Evolutionary conservation across 2,113 vertebrate genomes (phyloP), one percentile per base, ranked within the genome.

Genomic region (Capra hircus): DNA sequence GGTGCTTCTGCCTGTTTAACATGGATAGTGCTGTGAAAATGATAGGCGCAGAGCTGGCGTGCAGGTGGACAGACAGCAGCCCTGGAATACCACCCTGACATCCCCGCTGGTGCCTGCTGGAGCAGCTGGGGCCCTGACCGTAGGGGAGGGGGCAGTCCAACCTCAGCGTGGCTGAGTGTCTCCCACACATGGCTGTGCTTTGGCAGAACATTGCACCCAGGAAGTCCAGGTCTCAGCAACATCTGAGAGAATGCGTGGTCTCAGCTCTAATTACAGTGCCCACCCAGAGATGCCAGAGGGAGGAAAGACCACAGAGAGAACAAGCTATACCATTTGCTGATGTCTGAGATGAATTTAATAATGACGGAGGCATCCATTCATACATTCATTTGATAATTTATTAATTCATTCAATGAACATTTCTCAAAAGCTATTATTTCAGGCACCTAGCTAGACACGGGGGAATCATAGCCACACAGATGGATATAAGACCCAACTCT

Each of bases 1-100:
- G 92, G 90, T 95, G 97, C 97, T 99, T 98, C 98, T 98, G 98
- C 98, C 98, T 98, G 97, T 95, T 98, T 98, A 97, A 97, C 98
- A 98, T 88, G 96, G 98, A 98, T 98, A 90, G 96, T 86, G 97
- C 97, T 98, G 98, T 80, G 98, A 98, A 97, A 98, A 98, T 97
- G 96, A 98, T 45, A 97, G 95, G 97, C 95, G 9, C 9, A 21
- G 88, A 96, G 92, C 6, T 59, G 88, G 96, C 62, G 0, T 2
- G 88, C 97, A 95, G 96, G 98, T 92, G 36, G 97, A 98, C 62
- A 85, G 91, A 94, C 57, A 50, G 78, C 86, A 92, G 57, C 28
- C 3, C 33, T 43, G 19, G 95, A 71, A 50, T 12, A 45, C 85
- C 92, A 28, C 17, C 71, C 87, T 27, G 0, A 19, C 52, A 2